Percentiles rank a stretch among this genome's conserved stretches.
Evolutionary conservation across 1,140 invertebrate species (phyloP).

Genomic region (Pentalonia nigronervosa): DNA sequence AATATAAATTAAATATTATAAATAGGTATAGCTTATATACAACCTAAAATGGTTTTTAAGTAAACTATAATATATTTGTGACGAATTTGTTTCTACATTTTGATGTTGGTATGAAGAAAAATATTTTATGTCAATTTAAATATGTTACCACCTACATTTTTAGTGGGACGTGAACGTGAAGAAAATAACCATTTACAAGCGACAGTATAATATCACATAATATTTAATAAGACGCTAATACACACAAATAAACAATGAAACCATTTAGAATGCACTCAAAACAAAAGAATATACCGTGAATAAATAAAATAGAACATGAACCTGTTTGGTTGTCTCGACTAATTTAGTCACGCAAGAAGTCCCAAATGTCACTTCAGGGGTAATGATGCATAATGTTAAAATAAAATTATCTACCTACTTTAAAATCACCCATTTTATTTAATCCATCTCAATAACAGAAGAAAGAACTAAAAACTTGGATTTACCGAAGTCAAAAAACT

Average conservation of each 20-base stretch:
- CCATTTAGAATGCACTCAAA: not conserved
- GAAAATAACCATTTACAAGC: not conserved
- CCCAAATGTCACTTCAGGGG: not conserved
- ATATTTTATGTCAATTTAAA: not conserved
- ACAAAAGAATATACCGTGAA: not conserved
- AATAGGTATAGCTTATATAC: not conserved
- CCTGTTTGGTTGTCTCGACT: not conserved
- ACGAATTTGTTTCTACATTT: not conserved
- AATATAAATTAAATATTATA: not conserved
- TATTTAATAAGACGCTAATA: not conserved
- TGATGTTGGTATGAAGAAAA: not conserved
- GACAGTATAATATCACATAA: not conserved
- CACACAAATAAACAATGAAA: not conserved
- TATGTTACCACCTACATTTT: not conserved
- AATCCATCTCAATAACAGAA: not conserved
- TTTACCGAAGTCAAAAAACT: not conserved
- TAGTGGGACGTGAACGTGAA: not conserved
- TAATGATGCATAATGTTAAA: conserved; percentile 29
- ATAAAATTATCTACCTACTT: not conserved
- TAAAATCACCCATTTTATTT: not conserved
- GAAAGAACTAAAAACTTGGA: not conserved
- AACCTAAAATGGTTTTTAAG: not conserved
- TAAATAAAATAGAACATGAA: conserved; percentile 21
- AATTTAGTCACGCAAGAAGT: conserved; percentile 39
- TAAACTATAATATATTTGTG: not conserved